Evolutionary conservation across 2,113 vertebrate species (phyloP).

Genomic region (Clinocottus analis): DNA sequence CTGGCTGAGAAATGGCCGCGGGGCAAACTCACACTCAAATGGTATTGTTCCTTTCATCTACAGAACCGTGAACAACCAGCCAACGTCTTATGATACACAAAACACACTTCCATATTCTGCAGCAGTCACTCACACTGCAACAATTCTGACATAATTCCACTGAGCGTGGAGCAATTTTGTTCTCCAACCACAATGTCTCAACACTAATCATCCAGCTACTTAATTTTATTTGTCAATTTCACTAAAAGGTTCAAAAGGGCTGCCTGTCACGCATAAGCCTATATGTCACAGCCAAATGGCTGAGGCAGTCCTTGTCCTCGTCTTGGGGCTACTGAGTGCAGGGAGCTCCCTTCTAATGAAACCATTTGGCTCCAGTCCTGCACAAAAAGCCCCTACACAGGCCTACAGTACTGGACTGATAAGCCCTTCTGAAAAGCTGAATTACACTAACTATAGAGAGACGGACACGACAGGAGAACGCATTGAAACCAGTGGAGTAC

Average conservation of each 20-base stretch:
- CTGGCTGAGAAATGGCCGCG: slow-evolving; percentile 8
- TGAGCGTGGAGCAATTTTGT: slow-evolving; percentile 50
- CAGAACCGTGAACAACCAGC: slow-evolving; percentile 3
- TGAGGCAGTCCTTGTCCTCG: slow-evolving; percentile 43
- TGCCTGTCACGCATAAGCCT: slow-evolving; percentile 57
- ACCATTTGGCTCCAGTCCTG: slow-evolving; percentile 36
- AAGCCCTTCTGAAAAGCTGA: not conserved
- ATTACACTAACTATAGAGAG: not conserved
- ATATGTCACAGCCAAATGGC: slow-evolving; percentile 64
- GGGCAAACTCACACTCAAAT: slow-evolving; percentile 7
- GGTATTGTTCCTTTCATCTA: not conserved
- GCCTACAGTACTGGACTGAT: not conserved
- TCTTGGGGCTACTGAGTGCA: slow-evolving; percentile 40
- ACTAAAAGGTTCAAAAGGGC: slow-evolving; percentile 76
- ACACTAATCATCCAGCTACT: slow-evolving; percentile 67
- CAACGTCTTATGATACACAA: slow-evolving; percentile 9
- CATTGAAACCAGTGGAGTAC: not conserved
- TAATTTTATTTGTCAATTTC: slow-evolving; percentile 76
- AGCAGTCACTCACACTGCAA: slow-evolving; percentile 37
- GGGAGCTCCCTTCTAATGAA: slow-evolving; percentile 49
- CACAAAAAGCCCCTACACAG: slow-evolving; percentile 22
- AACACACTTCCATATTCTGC: slow-evolving; percentile 13
- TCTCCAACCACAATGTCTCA: slow-evolving; percentile 41
- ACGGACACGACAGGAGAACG: not conserved
- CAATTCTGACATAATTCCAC: slow-evolving; percentile 52